A percentile compares a stretch with the other conserved stretches of the same genome.
These are phyloP conservation scores for Monomorium pharaonis DNA, from an alignment of 1,140 invertebrate genomes.

Conservation along the genomic window DNA sequence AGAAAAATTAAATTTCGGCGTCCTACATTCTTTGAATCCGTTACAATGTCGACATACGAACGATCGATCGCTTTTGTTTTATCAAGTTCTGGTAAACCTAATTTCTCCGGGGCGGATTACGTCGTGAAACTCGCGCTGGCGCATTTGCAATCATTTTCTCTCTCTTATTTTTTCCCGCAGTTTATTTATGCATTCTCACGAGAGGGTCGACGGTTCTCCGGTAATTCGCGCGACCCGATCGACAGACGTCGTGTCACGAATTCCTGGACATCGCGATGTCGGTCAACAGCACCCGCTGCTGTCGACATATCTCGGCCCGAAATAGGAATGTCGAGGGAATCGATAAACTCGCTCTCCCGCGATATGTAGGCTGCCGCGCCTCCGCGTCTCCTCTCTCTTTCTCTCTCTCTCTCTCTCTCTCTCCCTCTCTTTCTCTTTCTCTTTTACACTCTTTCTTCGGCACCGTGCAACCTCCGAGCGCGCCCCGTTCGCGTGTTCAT, in stretches of 20 bases:
- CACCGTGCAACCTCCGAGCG: background rate
- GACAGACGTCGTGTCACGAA: constrained; percentile 55
- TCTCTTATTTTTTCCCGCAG: constrained; percentile 3
- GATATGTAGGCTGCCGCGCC: constrained; percentile 42
- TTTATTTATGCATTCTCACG: constrained; percentile 53
- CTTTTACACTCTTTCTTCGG: constrained; percentile 43
- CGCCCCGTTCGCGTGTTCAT: background rate
- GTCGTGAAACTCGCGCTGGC: background rate
- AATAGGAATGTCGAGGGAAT: constrained; percentile 60
- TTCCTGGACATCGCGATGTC: constrained; percentile 60
- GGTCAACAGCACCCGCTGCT: constrained; percentile 53
- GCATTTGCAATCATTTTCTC: background rate
- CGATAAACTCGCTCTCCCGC: constrained; percentile 52
- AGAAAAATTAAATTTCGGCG: background rate
- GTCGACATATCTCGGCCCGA: constrained; percentile 57
- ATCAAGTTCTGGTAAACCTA: background rate
- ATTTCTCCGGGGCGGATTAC: background rate
- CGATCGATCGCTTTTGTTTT: background rate
- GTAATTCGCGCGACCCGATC: constrained; percentile 42
- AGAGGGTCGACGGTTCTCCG: constrained; percentile 26
- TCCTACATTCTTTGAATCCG: background rate
- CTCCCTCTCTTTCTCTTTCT: too few species aligned
- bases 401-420: constrained; percentile 40
- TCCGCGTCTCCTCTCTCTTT: constrained; percentile 20
- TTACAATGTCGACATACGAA: background rate